A percentile compares a stretch with the other conserved stretches of the same genome.
These are phyloP conservation scores for Luehdorfia chinensis DNA, from an alignment of 1,140 invertebrate genomes.

Conservation along the genomic window DNA sequence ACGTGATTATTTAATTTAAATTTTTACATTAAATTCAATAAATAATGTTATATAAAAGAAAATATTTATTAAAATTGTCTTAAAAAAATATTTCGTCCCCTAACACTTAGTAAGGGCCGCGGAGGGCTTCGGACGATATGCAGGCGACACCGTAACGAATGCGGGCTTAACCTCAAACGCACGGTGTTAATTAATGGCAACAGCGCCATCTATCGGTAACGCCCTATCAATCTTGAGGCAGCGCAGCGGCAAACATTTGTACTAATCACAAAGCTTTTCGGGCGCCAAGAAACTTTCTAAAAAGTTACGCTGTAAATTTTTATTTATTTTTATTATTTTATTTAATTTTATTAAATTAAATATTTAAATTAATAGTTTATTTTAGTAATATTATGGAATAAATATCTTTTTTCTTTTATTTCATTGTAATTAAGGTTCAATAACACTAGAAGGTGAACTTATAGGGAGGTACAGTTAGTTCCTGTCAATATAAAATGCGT, in stretches of 20 bases:
- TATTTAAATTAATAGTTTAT: no score
- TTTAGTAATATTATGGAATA: no score
- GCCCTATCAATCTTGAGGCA: constrained; percentile 55
- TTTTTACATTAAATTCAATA: no score
- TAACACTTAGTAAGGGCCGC: constrained; percentile 26
- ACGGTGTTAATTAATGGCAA: constrained; percentile 59
- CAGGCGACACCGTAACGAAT: constrained; percentile 44
- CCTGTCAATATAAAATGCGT: no score
- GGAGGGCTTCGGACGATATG: constrained; percentile 48
- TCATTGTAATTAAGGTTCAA: no score
- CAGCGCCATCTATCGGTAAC: constrained; percentile 55
- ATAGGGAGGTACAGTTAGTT: no score
- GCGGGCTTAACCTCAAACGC: constrained; percentile 40
- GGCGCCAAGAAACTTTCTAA: background rate
- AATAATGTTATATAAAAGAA: no score
- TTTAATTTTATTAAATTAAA: no score
- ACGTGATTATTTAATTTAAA: no score
- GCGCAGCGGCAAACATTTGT: constrained; percentile 40
- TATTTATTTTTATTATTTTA: no score
- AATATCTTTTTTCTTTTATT: background rate
- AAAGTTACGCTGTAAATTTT: background rate
- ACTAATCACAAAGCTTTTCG: background rate
- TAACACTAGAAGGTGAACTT: no score
- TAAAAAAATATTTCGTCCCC: background rate
- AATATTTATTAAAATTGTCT: no score